Percentiles rank a stretch among this genome's conserved stretches.
These are phyloP conservation scores for Drosophila demipolita DNA, from an alignment of 2,888 invertebrate species.

Conservation along the genomic window DNA sequence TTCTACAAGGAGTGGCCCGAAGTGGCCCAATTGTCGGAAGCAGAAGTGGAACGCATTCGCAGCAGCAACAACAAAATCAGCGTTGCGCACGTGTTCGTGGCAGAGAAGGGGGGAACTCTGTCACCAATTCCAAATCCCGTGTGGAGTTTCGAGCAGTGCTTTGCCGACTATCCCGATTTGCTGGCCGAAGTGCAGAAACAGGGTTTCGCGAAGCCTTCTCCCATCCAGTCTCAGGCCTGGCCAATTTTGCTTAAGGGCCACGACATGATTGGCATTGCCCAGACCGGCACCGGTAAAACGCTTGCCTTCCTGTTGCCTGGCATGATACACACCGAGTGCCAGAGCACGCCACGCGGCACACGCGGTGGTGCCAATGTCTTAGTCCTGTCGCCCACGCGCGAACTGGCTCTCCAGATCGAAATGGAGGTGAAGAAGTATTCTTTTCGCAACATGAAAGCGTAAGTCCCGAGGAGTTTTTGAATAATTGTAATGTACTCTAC, in stretches of 20 bases:
- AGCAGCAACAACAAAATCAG: constrained; percentile 90
- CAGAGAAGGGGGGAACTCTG: constrained; percentile 83
- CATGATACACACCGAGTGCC: constrained; percentile 95
- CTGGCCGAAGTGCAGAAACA: constrained; percentile 92
- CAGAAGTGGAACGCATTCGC: constrained; percentile 89
- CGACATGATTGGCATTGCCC: constrained; percentile 98
- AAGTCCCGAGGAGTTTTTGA: constrained; percentile 67
- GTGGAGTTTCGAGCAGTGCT: constrained; percentile 93
- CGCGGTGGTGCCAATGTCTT: constrained; percentile 94
- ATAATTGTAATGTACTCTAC: not conserved
- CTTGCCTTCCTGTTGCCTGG: constrained; percentile 97
- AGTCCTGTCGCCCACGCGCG: constrained; percentile 96
- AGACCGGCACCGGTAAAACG: constrained; percentile 98
- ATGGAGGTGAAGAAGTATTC: constrained; percentile 95
- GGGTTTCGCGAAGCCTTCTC: constrained; percentile 93
- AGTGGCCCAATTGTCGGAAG: constrained; percentile 88
- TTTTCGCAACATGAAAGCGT: constrained; percentile 94
- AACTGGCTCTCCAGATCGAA: constrained; percentile 96
- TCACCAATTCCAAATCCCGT: constrained; percentile 84
- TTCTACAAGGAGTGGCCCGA: constrained; percentile 93
- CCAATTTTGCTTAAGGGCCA: constrained; percentile 95
- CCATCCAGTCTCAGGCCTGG: constrained; percentile 98
- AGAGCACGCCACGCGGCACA: constrained; percentile 89
- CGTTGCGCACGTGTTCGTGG: constrained; percentile 88
- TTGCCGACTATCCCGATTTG: constrained; percentile 92